phyloP scores from a whole-genome alignment of 2,113 vertebrate species.

The Chamaea fasciata region DNA sequence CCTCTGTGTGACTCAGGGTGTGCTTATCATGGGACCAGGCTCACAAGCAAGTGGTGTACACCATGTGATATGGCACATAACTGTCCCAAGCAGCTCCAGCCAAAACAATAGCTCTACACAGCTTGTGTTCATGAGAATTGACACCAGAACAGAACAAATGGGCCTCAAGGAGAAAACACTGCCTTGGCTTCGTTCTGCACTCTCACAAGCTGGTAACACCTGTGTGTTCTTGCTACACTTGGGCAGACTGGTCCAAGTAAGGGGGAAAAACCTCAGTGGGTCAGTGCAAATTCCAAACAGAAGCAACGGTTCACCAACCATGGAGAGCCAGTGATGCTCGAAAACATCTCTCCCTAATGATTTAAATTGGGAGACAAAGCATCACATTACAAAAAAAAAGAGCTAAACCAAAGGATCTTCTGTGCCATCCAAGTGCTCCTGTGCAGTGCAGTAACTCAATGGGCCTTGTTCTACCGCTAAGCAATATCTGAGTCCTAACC shows the following conservation, averaged over 20 bases:
- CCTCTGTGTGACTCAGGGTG: not conserved
- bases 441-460: not conserved
- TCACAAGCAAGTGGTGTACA: not conserved
- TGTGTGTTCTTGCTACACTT: not conserved
- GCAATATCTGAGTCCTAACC: not conserved
- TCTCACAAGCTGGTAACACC: not conserved
- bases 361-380: not conserved
- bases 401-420: not conserved
- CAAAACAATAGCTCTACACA: not conserved
- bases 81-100: not conserved
- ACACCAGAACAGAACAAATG: not conserved
- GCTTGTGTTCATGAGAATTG: not conserved
- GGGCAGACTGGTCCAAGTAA: not conserved
- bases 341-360: not conserved
- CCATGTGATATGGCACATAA: not conserved
- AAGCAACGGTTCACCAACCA: not conserved
- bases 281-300: not conserved
- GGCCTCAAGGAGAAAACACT: not conserved
- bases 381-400: not conserved
- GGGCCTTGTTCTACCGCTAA: not conserved
- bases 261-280: not conserved
- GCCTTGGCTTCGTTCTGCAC: not conserved
- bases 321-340: not conserved
- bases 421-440: not conserved
- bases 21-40: not conserved